These are phyloP conservation scores for Anser cygnoides DNA, from an alignment of 2,113 vertebrate species.

Conservation along the genomic window DNA sequence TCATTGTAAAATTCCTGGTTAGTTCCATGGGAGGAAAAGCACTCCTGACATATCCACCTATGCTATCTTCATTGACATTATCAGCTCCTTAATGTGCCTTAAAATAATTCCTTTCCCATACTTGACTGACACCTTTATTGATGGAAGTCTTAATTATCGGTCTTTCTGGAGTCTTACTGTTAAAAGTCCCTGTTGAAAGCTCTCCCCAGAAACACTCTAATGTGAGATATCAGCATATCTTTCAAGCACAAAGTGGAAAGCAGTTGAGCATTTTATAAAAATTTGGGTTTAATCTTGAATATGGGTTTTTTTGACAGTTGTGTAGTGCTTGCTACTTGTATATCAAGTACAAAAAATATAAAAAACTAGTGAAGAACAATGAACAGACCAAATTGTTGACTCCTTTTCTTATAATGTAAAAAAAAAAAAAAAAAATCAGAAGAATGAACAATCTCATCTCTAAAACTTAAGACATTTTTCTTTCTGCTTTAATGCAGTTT, in stretches of 20 bases:
- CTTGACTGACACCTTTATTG: slow-evolving; percentile 24
- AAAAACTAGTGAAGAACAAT: neutral
- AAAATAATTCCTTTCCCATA: slow-evolving; percentile 27
- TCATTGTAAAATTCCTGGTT: neutral
- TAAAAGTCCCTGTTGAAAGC: slow-evolving; percentile 13
- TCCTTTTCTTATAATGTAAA: no score
- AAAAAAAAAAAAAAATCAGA: neutral
- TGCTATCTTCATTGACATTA: neutral
- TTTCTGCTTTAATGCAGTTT: neutral
- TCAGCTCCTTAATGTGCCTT: neutral
- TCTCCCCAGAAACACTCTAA: neutral
- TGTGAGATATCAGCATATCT: neutral
- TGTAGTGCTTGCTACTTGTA: neutral
- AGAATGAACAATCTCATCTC: neutral
- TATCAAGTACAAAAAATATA: neutral
- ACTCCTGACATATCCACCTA: neutral
- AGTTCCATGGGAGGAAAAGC: neutral
- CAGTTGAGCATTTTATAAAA: neutral
- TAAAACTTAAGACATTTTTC: neutral
- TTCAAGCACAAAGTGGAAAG: neutral
- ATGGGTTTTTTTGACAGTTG: neutral
- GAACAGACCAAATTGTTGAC: neutral
- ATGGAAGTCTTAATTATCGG: slow-evolving; percentile 25
- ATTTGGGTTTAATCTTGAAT: neutral
- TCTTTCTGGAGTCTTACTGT: neutral